phyloP scores from a whole-genome alignment of 2,113 vertebrate species.

The Burhinus bistriatus region DNA sequence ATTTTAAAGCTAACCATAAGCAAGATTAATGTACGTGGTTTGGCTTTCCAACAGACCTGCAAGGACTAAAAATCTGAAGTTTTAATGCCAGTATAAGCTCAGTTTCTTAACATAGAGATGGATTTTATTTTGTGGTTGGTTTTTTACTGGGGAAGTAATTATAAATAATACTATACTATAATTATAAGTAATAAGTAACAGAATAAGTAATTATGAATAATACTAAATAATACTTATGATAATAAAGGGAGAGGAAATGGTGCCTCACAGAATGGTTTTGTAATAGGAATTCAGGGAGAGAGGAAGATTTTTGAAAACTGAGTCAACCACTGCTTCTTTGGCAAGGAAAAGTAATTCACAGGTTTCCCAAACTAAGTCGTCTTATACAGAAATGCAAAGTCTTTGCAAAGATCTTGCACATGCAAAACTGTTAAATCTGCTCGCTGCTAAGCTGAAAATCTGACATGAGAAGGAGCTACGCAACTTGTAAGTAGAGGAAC shows the following conservation, averaged over 20 bases:
- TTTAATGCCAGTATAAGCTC: neutral
- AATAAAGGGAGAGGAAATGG: neutral
- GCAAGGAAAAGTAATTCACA: neutral
- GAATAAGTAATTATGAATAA: neutral
- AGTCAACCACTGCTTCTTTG: neutral
- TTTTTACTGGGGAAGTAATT: neutral
- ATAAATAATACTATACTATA: neutral
- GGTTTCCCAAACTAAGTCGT: neutral
- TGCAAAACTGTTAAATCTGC: neutral
- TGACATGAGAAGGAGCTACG: neutral
- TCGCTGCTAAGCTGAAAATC: neutral
- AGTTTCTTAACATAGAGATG: neutral
- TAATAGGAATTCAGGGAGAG: neutral
- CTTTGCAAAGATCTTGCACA: neutral
- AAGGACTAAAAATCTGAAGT: neutral
- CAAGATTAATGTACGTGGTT: accelerated
- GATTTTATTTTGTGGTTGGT: neutral
- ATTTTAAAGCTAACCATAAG: neutral
- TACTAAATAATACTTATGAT: neutral
- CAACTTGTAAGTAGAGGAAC: neutral
- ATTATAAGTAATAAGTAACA: neutral
- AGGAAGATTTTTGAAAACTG: neutral
- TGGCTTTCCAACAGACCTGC: neutral
- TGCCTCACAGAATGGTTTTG: neutral
- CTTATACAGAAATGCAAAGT: neutral